phyloP scores from a whole-genome alignment of 2,113 vertebrate genomes.

The Ardeotis arabs region DNA sequence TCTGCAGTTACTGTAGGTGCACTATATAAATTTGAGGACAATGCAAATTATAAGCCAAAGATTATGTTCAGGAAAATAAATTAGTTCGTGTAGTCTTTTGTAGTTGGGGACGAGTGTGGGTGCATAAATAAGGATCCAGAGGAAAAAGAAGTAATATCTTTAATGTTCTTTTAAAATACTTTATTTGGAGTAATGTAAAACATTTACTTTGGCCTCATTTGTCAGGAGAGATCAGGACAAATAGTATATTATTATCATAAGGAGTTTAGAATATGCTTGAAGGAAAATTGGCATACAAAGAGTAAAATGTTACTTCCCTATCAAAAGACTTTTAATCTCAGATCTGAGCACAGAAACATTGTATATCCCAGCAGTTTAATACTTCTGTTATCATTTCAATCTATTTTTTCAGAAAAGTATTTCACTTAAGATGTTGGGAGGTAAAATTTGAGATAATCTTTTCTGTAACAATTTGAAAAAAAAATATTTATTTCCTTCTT shows the following conservation, averaged over 20 bases:
- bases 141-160: neutral
- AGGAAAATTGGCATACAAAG: neutral
- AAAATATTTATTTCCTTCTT: neutral
- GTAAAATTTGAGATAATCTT: neutral
- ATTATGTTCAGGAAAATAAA: neutral
- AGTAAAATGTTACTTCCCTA: neutral
- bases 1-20: neutral
- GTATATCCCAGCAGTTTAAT: neutral
- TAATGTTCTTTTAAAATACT: neutral
- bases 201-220: neutral
- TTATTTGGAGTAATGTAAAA: neutral
- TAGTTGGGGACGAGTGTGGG: fast-evolving
- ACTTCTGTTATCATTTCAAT: neutral
- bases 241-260: neutral
- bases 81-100: neutral
- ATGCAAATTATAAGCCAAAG: neutral
- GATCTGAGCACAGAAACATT: neutral
- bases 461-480: neutral
- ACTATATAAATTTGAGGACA: neutral
- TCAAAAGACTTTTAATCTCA: neutral
- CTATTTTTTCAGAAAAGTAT: neutral
- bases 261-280: neutral
- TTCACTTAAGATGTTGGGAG: neutral
- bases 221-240: neutral
- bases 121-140: neutral